These are phyloP conservation scores for Lacerta viridis DNA, from an alignment of 2,797 vertebrate genomes.

Conservation along the genomic window DNA sequence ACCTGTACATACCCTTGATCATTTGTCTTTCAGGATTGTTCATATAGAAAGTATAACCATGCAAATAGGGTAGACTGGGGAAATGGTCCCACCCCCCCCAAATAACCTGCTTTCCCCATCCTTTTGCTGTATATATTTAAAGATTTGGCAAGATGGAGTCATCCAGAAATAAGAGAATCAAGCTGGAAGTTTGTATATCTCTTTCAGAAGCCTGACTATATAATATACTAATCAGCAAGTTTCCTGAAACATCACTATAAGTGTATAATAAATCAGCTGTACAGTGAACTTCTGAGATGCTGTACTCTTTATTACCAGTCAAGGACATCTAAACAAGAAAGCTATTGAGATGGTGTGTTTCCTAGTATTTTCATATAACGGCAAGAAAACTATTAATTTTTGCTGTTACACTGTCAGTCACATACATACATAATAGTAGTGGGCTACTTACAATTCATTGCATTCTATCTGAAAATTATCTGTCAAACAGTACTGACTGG, in stretches of 20 bases:
- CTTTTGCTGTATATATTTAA: neutral
- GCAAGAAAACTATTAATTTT: constrained; percentile 41
- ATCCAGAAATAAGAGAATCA: constrained; percentile 34
- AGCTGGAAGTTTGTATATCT: neutral
- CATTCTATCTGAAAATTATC: constrained; percentile 23
- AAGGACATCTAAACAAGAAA: constrained; percentile 20
- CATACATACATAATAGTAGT: neutral
- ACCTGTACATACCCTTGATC: too few relatives aligned
- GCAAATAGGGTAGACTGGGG: too few relatives aligned
- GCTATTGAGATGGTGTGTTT: neutral
- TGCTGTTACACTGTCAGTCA: neutral
- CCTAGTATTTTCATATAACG: neutral
- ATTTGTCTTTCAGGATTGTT: too few relatives aligned
- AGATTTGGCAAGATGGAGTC: neutral
- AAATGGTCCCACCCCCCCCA: too few relatives aligned
- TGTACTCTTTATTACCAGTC: constrained; percentile 16
- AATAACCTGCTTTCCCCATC: neutral
- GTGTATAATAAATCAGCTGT: constrained; percentile 2
- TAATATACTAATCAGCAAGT: constrained; percentile 4
- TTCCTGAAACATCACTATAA: constrained; percentile 4
- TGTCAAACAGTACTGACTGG: constrained; percentile 27
- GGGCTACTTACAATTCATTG: constrained; percentile 21
- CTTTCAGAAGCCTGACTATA: constrained; percentile 7
- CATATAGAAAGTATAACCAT: too few relatives aligned
- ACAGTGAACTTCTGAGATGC: neutral